Base-by-base conservation (phyloP, 2,888 invertebrate genomes). In the Stegophylla sp. region DNA sequence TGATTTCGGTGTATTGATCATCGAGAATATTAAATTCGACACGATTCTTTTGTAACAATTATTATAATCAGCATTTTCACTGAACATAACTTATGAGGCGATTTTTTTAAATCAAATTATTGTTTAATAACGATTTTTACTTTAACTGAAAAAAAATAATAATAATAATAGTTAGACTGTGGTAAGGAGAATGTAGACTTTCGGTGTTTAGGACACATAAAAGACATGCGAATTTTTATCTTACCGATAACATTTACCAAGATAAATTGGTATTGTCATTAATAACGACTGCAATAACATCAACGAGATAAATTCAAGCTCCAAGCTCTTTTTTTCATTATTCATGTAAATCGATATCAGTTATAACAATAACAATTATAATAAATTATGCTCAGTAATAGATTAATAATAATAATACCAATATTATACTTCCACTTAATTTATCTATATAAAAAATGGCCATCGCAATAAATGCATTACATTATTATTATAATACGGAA, bases 181-280 rank as follows among this genome's bases (percentile, higher is more conserved):
- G n/a, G 3, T 12, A 26, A 20, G 5, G 17, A 26, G 5, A 13
- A 26, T 13, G 26, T 12, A 17, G 26, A 12, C 43, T 23, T 45
- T 56, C 15, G 12, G 45, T 26, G 13, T 12, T n/a, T n/a, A 73
- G n/a, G 9, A 7, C 43, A 2, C 7, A 23, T 0, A n/a, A n/a
- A n/a, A n/a, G 4, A 53, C n/a, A 34, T 0, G 13, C 28, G 10
- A 34, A 71, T 34, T 34, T 41, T 23, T 10, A 43, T 73, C 59
- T 45, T n/a, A 23, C 45, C n/a, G 59, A 59, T 73, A 45, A 43
- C n/a, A 12, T 59, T 59, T 45, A 5, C 7, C n/a, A 20, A 59
- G 26, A 73, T 73, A 73, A 17, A 17, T 73, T 45, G 20, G 23
- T 12, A 12, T 5, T 53, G 20, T 23, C 53, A 59, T 72, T 72